Evolutionary conservation across 2,888 invertebrate species (phyloP).

Genomic region (Leucania comma): DNA sequence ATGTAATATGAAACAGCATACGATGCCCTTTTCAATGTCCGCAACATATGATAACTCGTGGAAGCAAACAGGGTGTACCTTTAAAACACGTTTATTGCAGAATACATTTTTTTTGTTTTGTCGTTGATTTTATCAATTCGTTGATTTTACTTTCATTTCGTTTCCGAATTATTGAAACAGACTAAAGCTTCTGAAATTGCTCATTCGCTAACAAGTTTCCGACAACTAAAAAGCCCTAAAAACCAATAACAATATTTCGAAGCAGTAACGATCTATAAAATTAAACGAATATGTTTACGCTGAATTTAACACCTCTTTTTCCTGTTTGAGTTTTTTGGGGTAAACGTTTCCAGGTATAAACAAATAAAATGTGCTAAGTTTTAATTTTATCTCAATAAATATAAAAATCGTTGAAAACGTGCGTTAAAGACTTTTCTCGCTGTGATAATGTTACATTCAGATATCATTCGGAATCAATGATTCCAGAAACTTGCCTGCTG

Average conservation of each 20-base stretch:
- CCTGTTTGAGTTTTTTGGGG: slow-evolving; percentile 25
- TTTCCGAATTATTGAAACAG: neutral
- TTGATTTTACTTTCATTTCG: neutral
- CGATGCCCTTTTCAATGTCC: neutral
- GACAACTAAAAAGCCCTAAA: slow-evolving; percentile 5
- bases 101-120: too few species aligned
- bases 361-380: neutral
- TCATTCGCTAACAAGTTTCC: neutral
- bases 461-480: neutral
- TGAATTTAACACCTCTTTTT: slow-evolving; percentile 28
- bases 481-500: neutral
- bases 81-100: neutral
- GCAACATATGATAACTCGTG: neutral
- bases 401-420: neutral
- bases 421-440: neutral
- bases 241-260: slow-evolving; percentile 21
- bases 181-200: neutral
- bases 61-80: neutral
- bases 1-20: slow-evolving; percentile 3
- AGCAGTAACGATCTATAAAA: slow-evolving; percentile 18
- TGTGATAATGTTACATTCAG: neutral
- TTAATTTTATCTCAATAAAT: neutral
- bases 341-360: slow-evolving; percentile 35
- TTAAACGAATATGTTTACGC: slow-evolving; percentile 16
- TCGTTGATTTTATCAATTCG: too few species aligned